Evolutionary conservation across 2,113 vertebrate genomes (phyloP), one percentile per base, ranked within the genome.

Genomic region (Toxotes chatareus): DNA sequence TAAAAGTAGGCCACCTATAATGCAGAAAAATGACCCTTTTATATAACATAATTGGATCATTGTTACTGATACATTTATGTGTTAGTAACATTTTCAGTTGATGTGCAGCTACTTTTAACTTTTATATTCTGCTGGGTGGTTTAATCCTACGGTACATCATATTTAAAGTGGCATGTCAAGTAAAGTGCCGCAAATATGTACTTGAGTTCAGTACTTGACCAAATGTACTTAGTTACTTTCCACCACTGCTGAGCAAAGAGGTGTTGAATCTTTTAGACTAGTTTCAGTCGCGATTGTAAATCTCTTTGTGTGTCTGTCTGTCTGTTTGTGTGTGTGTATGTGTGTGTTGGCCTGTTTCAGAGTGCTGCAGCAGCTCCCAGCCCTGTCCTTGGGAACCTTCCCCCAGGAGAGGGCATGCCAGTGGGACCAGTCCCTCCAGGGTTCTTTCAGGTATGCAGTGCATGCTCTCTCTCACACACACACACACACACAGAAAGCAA

Each of bases 381-480:
- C 87, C 98, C 98, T 64, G 97, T 98, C 91, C 96, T 98, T 83
- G 98, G 97, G 93, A 99, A 96, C 94, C 97, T 99, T 91, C 97
- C 97, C 93, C 96, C 98, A 89, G 98, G 97, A 96, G 98, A 99
- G 87, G 97, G 97, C 92, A 98, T 99, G 98, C 97, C 97, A 93
- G 97, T 98, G 94, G 97, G 97, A 82, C 97, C 97, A 78, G 97
- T 99, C 78, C 98, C 98, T 83, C 97, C 98, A 65, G 98, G 97
- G 70, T 99, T 99, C 95, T 99, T 99, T 95, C 98, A 99, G 97
- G 98, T 99, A 96, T 65, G 51, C 2, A 40, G 44, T n/a, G 2
- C 36, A 40, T 0, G 9, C 60, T 65, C 40, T 66, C 1, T 55
- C 7, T 72, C 57, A 55, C 46, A 81, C 19, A 73, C 12, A 64